Evolutionary conservation across 1,140 invertebrate species (phyloP).

Genomic region (Euglossa dilemma): DNA sequence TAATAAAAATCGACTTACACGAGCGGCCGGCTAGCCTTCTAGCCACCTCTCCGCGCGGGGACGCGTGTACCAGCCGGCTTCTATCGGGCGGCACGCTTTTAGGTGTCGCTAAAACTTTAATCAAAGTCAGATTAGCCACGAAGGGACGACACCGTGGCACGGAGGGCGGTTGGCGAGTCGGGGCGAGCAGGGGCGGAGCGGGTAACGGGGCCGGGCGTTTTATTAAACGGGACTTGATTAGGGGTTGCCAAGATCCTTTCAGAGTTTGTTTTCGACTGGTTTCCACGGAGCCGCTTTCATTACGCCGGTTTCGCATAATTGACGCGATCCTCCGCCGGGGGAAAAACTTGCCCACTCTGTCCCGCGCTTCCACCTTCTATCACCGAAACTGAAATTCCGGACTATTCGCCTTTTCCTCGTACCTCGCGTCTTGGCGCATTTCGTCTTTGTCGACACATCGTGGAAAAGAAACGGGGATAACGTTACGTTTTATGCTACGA

Average conservation of each 20-base stretch:
- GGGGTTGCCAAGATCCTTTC: constrained; percentile 75
- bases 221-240: constrained; percentile 79
- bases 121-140: constrained; percentile 82
- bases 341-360: constrained; percentile 52
- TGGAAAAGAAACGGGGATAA: no score
- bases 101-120: constrained; percentile 82
- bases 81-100: constrained; percentile 74
- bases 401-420: constrained; percentile 17
- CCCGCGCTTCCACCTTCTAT: background rate
- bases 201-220: constrained; percentile 65
- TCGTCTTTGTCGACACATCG: background rate
- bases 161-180: constrained; percentile 44
- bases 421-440: background rate
- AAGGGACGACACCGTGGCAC: constrained; percentile 63
- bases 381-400: background rate
- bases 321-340: constrained; percentile 54
- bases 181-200: constrained; percentile 55
- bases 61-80: constrained; percentile 37
- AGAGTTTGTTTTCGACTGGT: constrained; percentile 74
- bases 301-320: constrained; percentile 66
- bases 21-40: constrained; percentile 54
- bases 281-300: constrained; percentile 65
- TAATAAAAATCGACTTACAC: constrained; percentile 82
- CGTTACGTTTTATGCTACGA: no score
- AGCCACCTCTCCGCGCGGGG: constrained; percentile 37